Conservation (phyloP, 2,888 invertebrate species). For the Cosmorhoe ocellata region DNA sequence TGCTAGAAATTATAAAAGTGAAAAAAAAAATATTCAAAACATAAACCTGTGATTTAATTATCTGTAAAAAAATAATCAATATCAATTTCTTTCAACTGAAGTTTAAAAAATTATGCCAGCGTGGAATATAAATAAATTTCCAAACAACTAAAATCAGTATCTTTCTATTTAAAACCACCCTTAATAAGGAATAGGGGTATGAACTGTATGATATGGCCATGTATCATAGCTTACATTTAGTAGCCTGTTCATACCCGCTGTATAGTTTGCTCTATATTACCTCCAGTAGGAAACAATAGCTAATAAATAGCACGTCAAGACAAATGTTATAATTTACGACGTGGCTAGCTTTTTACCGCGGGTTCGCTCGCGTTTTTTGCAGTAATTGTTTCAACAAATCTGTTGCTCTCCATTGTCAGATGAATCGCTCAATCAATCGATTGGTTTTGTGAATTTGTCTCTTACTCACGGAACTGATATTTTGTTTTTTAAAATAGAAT, state of each 20-base stretch:
- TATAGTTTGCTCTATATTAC: constrained; percentile 22
- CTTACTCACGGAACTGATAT: constrained; percentile 27
- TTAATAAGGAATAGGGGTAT: too few species aligned
- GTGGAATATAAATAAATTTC: too few species aligned
- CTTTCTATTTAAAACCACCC: too few species aligned
- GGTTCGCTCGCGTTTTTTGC: constrained; percentile 16
- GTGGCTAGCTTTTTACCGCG: constrained; percentile 26
- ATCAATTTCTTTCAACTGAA: too few species aligned
- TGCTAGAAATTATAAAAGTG: too few species aligned
- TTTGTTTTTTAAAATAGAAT: not conserved
- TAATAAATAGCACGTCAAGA: constrained; percentile 66
- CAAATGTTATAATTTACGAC: constrained; percentile 72
- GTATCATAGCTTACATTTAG: not conserved
- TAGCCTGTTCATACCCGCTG: constrained; percentile 7
- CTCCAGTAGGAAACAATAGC: constrained; percentile 57
- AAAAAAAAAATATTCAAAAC: too few species aligned
- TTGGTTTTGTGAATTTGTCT: constrained; percentile 13
- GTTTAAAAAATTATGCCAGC: too few species aligned
- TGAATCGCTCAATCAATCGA: constrained; percentile 20
- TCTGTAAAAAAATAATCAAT: too few species aligned
- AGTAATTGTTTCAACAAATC: constrained; percentile 21
- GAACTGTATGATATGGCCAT: too few species aligned
- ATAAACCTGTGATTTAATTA: too few species aligned
- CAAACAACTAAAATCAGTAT: too few species aligned
- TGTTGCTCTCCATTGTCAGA: constrained; percentile 12